Evolutionary conservation across 2,113 vertebrate species (phyloP).

Genomic region (Amphiprion ocellaris): DNA sequence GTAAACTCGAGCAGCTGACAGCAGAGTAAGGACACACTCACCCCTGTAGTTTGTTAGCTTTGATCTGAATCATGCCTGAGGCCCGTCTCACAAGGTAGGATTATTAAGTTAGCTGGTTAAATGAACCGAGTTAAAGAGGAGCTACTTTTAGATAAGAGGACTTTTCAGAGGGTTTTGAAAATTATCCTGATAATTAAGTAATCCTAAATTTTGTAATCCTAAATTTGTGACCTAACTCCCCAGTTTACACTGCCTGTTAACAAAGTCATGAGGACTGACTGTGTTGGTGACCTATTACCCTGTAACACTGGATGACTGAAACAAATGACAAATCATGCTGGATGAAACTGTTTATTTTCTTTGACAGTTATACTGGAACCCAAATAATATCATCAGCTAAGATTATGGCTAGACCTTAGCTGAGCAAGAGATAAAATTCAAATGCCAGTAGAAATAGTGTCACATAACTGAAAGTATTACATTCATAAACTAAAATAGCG

Average conservation of each 20-base stretch:
- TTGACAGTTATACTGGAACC: not conserved
- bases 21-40: conserved; percentile 47
- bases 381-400: not conserved
- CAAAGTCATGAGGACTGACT: not conserved
- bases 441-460: too few relatives aligned
- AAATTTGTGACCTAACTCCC: not conserved
- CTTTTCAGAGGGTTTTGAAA: conserved; percentile 4
- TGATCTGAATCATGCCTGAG: conserved; percentile 42
- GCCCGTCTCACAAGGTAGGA: conserved; percentile 30
- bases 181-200: conserved; percentile 39
- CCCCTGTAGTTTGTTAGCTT: conserved; percentile 41
- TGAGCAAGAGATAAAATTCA: too few relatives aligned
- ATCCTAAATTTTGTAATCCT: conserved; percentile 31
- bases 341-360: not conserved
- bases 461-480: too few relatives aligned
- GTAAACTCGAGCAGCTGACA: conserved; percentile 36
- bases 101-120: conserved; percentile 55
- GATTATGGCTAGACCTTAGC: not conserved
- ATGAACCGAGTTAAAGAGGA: conserved; percentile 6
- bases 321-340: conserved; percentile 1
- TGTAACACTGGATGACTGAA: conserved; percentile 1
- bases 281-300: not conserved
- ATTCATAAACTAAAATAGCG: too few relatives aligned
- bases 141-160: conserved; percentile 46
- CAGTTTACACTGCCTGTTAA: not conserved